Evolutionary conservation across 2,113 vertebrate genomes (phyloP).

Genomic region (Oryzias melastigma): DNA sequence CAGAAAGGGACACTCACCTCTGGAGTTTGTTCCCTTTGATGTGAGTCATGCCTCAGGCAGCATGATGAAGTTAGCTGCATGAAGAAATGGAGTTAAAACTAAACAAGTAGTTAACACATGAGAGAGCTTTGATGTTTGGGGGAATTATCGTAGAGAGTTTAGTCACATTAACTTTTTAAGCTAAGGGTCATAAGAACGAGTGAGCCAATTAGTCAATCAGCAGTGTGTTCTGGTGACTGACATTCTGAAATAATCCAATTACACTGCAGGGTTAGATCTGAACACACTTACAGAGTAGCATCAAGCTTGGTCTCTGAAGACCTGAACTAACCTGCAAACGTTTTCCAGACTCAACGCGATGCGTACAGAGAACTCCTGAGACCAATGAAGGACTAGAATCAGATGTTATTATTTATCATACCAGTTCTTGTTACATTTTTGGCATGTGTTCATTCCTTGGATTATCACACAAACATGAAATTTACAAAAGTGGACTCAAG

Average conservation of each 20-base stretch:
- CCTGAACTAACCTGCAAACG: no score
- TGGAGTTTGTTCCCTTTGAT: slow-evolving; percentile 40
- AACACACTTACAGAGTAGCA: not conserved
- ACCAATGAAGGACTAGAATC: no score
- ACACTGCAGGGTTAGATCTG: not conserved
- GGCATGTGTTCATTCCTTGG: no score
- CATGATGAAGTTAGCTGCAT: slow-evolving; percentile 38
- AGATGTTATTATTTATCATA: no score
- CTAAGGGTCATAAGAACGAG: not conserved
- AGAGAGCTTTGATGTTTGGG: not conserved
- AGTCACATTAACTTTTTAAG: not conserved
- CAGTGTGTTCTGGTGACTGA: slow-evolving; percentile 1
- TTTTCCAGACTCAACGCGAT: no score
- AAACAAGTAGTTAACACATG: slow-evolving; percentile 32
- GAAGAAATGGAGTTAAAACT: slow-evolving; percentile 7
- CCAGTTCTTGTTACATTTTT: no score
- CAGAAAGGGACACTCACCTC: slow-evolving; percentile 27
- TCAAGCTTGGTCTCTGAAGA: no score
- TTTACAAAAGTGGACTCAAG: no score
- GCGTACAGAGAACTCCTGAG: no score
- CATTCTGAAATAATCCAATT: slow-evolving; percentile 1
- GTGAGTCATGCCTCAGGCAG: slow-evolving; percentile 14
- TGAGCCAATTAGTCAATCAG: slow-evolving; percentile 8
- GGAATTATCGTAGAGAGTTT: slow-evolving; percentile 22
- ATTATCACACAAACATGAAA: no score